Evolutionary conservation across 2,797 vertebrate genomes (phyloP).

Genomic region (Ambastaia sidthimunki): DNA sequence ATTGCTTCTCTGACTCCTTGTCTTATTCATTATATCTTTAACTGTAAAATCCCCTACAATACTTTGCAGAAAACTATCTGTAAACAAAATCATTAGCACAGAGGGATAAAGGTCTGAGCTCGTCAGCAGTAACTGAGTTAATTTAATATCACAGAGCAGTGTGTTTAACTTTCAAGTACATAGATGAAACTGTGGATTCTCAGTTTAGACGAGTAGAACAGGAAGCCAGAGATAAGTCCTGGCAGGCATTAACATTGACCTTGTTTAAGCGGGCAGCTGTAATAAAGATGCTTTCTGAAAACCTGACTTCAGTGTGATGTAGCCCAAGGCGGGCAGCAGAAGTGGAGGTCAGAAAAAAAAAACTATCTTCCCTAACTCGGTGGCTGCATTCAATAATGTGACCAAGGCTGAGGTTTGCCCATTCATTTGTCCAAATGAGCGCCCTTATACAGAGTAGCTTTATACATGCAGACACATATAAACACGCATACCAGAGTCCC

Average conservation of each 20-base stretch:
- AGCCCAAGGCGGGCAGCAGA: slow-evolving; percentile 74
- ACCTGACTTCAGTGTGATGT: slow-evolving; percentile 78
- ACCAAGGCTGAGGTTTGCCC: slow-evolving; percentile 76
- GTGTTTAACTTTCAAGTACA: slow-evolving; percentile 27
- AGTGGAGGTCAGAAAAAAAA: slow-evolving; percentile 77
- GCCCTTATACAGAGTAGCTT: slow-evolving; percentile 75
- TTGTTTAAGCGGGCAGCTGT: slow-evolving; percentile 64
- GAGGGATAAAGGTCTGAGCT: neutral
- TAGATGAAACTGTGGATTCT: slow-evolving; percentile 34
- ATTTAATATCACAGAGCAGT: slow-evolving; percentile 24
- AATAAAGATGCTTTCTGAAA: slow-evolving; percentile 72
- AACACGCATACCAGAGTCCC: slow-evolving; percentile 52
- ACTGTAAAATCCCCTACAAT: too few relatives aligned
- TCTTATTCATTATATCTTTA: too few relatives aligned
- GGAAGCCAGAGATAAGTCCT: slow-evolving; percentile 49
- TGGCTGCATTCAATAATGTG: slow-evolving; percentile 63
- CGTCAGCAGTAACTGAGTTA: neutral
- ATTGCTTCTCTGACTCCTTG: too few relatives aligned
- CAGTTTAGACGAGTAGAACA: slow-evolving; percentile 39
- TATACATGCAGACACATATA: slow-evolving; percentile 60
- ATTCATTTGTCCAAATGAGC: slow-evolving; percentile 75
- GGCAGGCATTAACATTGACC: slow-evolving; percentile 66
- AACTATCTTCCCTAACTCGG: slow-evolving; percentile 71
- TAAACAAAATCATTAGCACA: neutral
- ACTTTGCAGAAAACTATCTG: neutral